Conservation (phyloP, 2,113 vertebrate species). For the Perca fluviatilis region DNA sequence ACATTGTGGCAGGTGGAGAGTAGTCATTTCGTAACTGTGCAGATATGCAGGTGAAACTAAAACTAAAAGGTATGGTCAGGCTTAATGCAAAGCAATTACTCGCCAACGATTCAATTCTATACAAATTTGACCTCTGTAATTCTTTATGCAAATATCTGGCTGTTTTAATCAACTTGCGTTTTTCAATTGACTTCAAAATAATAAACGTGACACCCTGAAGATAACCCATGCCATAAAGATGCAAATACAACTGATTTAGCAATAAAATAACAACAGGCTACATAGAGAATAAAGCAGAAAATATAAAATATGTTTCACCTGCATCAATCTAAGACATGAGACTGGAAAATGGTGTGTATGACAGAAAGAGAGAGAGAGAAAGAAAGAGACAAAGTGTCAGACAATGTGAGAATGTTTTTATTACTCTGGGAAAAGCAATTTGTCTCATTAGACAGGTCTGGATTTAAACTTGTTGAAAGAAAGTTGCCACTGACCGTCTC, state of each 20-base stretch:
- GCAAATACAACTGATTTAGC: constrained; percentile 6
- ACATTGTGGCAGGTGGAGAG: not conserved
- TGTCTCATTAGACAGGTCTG: constrained; percentile 60
- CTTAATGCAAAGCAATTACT: not conserved
- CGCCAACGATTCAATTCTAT: not conserved
- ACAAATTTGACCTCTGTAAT: not conserved
- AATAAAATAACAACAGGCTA: constrained; percentile 13
- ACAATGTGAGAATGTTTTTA: constrained; percentile 36
- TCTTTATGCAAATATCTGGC: not conserved
- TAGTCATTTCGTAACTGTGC: not conserved
- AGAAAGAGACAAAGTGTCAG: not conserved
- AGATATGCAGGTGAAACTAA: not conserved
- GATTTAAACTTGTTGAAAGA: constrained; percentile 53
- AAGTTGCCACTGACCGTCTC: constrained; percentile 43
- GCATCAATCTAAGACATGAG: constrained; percentile 18
- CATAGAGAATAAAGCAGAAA: not conserved
- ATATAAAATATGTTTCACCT: not conserved
- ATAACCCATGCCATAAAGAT: constrained; percentile 2
- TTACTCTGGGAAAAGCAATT: constrained; percentile 28
- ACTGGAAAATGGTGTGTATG: not conserved
- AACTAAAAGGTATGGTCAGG: not conserved
- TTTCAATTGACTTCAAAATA: constrained; percentile 6
- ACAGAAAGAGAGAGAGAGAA: constrained; percentile 1
- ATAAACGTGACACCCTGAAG: not conserved
- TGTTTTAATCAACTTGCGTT: not conserved